Base-by-base conservation (phyloP, 2,113 vertebrate species). In the Vulpes lagopus region DNA sequence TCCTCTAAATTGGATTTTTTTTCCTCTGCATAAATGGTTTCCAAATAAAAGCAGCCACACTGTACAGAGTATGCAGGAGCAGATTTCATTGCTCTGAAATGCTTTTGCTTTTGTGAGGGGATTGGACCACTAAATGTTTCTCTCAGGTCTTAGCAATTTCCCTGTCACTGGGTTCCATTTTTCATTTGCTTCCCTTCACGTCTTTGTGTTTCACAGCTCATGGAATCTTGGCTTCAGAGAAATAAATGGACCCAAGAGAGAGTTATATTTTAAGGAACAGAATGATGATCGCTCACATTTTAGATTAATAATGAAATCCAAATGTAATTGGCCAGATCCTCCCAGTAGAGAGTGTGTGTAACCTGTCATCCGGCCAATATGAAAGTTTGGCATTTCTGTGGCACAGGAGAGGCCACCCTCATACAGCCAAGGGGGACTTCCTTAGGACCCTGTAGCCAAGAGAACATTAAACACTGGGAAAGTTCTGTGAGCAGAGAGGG, bases 301-400 rank as follows among this genome's bases (percentile, higher is more conserved):
- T 97, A 96, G 97, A 94, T 97, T 97, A 97, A 97, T 97, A 98
- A 97, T 97, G 97, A 97, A 96, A 96, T 96, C 92, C 10, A 60
- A 98, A 95, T 93, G 95, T 95, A 97, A 97, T 94, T 96, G 96
- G 96, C 94, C 97, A 97, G 87, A 94, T 94, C 83, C 80, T 97
- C 95, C 53, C 89, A 88, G 89, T 87, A 96, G 92, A 90, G 83
- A 96, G 88, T 95, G 84, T 94, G 79, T 95, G 67, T 92, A 96
- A 89, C 89, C 79, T 6, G 2, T 94, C 87, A 80, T 91, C 43
- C 79, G 93, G 97, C 95, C 90, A 94, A 2, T 12, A 5, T 90
- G 96, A 96, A 67, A 97, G 55, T 95, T 38, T 96, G 96, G 86
- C 91, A 89, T 93, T 94, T 96, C 81, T 64, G 55, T 79, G 95